phyloP scores from a whole-genome alignment of 2,113 vertebrate genomes.

The Laticauda laticaudata region DNA sequence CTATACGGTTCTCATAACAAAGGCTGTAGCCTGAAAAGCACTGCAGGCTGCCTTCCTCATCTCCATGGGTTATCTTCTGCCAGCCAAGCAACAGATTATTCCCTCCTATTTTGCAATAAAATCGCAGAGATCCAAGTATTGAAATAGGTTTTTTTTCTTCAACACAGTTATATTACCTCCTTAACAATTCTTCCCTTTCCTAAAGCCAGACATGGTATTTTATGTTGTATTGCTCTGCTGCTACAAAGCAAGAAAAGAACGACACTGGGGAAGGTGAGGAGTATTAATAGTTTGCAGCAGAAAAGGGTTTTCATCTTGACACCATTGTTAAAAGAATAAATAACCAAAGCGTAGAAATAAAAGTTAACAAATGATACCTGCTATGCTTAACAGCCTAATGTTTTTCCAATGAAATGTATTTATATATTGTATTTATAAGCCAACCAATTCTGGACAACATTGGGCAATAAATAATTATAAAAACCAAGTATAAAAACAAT shows the following conservation, averaged over 20 bases:
- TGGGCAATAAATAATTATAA: background rate
- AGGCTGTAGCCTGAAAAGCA: conserved; percentile 9
- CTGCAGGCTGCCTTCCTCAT: conserved; percentile 18
- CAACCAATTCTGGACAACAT: background rate
- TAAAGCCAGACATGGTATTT: conserved; percentile 4
- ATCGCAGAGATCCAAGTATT: conserved; percentile 25
- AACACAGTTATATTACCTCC: background rate
- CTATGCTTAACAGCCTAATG: background rate
- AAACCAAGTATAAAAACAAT: background rate
- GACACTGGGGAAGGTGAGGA: background rate
- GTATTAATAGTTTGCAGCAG: background rate
- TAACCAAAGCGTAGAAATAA: background rate
- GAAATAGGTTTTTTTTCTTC: conserved; percentile 25
- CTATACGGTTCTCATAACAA: background rate
- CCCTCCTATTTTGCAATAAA: conserved; percentile 24
- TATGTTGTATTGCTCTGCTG: background rate
- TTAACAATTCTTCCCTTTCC: conserved; percentile 26
- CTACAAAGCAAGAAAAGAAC: background rate
- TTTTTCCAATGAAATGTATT: background rate
- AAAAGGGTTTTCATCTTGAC: background rate
- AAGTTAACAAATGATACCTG: background rate
- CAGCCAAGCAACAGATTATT: conserved; percentile 28
- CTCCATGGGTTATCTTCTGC: background rate
- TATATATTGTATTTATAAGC: background rate
- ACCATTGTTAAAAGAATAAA: background rate